A percentile compares a stretch with the other conserved stretches of the same genome.
These are phyloP conservation scores for Lota lota DNA, from an alignment of 2,113 vertebrate genomes.

Conservation along the genomic window DNA sequence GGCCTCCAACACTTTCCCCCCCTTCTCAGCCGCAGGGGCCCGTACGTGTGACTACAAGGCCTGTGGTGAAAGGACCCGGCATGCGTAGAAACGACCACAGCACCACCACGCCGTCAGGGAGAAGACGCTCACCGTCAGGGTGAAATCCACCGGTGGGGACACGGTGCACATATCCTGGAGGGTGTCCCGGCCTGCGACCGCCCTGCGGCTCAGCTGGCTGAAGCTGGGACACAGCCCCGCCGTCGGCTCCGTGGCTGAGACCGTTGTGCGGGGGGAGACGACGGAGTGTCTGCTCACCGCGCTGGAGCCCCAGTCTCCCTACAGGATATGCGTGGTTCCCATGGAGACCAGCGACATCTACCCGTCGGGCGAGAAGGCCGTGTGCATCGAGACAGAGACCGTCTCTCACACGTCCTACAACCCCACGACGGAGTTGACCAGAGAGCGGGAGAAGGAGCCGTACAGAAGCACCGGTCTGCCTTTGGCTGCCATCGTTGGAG, in stretches of 20 bases:
- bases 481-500: conserved; percentile 95
- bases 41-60: conserved; percentile 85
- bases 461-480: conserved; percentile 95
- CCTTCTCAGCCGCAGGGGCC: conserved; percentile 88
- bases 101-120: conserved; percentile 83
- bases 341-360: conserved; percentile 99
- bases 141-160: conserved; percentile 90
- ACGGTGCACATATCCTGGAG: conserved; percentile 97
- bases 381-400: conserved; percentile 95
- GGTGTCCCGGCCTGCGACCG: conserved; percentile 91
- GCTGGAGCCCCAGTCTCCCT: conserved; percentile 92
- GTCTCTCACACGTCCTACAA: conserved; percentile 90
- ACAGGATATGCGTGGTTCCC: conserved; percentile 98
- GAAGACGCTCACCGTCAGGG: conserved; percentile 90
- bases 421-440: conserved; percentile 93
- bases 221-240: conserved; percentile 94
- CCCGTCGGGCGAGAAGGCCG: conserved; percentile 90
- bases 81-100: conserved; percentile 84
- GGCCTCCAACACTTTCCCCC: conserved; percentile 78
- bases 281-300: conserved; percentile 93
- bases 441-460: conserved; percentile 97
- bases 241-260: conserved; percentile 98
- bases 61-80: conserved; percentile 82
- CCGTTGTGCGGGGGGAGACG: conserved; percentile 91
- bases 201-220: conserved; percentile 95